Evolutionary conservation across 2,113 vertebrate species (phyloP).

Genomic region (Hipposideros armiger): DNA sequence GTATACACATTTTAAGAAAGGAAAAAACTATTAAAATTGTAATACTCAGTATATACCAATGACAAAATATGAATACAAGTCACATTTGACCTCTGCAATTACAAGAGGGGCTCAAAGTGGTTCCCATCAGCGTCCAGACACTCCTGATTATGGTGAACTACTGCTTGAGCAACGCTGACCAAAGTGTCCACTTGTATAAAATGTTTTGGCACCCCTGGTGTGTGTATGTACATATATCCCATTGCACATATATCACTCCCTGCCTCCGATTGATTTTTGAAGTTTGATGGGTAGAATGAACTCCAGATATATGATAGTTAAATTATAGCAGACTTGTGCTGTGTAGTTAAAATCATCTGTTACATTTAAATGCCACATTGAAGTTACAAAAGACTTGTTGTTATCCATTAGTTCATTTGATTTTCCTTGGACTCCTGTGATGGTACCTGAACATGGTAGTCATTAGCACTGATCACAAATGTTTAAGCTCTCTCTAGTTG

Average conservation of each 20-base stretch:
- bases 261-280: conserved; percentile 31
- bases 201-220: no score
- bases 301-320: not conserved
- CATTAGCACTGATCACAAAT: not conserved
- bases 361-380: conserved; percentile 24
- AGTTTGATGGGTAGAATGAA: not conserved
- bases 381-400: not conserved
- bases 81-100: no score
- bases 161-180: no score
- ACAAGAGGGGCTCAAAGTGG: no score
- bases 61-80: no score
- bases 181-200: no score
- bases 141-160: no score
- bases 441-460: not conserved
- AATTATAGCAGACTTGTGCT: not conserved
- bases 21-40: no score
- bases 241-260: not conserved
- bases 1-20: no score
- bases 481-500: not conserved
- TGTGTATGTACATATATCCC: not conserved
- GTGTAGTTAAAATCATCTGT: not conserved
- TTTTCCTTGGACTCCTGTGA: not conserved
- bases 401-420: conserved; percentile 14
- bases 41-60: no score
- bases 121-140: no score